These are phyloP conservation scores for Gonioctena quinquepunctata DNA, from an alignment of 1,140 invertebrate genomes.

Conservation along the genomic window DNA sequence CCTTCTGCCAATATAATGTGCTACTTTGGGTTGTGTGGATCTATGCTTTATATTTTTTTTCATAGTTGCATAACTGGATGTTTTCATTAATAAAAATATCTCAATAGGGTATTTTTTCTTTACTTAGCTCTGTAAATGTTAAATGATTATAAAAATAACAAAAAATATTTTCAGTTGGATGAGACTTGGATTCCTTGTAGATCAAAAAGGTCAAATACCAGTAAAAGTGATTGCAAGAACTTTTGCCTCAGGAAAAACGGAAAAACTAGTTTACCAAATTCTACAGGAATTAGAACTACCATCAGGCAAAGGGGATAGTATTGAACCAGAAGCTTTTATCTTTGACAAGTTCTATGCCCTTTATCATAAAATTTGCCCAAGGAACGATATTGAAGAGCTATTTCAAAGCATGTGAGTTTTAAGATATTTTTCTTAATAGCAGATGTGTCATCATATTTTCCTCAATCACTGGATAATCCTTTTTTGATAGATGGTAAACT, in stretches of 20 bases:
- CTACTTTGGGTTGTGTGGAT: no score
- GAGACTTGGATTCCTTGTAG: constrained; percentile 89
- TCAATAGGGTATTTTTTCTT: no score
- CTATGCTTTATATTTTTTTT: no score
- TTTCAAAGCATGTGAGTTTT: constrained; percentile 93
- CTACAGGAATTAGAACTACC: constrained; percentile 91
- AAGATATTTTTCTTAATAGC: constrained; percentile 42
- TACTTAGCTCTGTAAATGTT: no score
- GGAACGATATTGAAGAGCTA: constrained; percentile 98
- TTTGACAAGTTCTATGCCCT: constrained; percentile 99
- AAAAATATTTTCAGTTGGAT: constrained; percentile 83
- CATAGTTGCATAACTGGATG: no score
- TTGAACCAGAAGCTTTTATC: constrained; percentile 93
- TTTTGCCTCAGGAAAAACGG: constrained; percentile 97
- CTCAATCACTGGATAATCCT: not conserved
- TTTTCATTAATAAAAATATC: no score
- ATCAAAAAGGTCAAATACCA: constrained; percentile 93
- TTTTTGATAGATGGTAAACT: no score
- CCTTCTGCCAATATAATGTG: no score
- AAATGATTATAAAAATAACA: no score
- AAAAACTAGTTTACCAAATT: constrained; percentile 97
- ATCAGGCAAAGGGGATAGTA: constrained; percentile 95
- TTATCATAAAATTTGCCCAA: constrained; percentile 98
- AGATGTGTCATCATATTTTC: no score
- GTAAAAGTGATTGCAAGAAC: constrained; percentile 96